Conservation (phyloP, 2,888 invertebrate genomes). For the Thelaira solivaga region DNA sequence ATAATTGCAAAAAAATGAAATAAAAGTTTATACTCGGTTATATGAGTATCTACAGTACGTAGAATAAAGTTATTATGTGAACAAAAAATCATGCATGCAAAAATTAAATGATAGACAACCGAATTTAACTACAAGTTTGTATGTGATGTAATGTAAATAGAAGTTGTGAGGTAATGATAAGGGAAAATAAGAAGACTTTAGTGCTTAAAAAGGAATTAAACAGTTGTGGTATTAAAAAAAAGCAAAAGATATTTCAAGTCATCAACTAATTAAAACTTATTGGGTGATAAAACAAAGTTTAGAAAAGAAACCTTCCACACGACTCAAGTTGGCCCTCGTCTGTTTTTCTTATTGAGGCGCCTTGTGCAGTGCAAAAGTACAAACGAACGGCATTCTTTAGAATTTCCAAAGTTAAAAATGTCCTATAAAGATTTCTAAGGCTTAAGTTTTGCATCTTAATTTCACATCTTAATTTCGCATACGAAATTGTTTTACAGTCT, state of each 20-base stretch:
- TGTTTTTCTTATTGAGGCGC: too few species aligned
- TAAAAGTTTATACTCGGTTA: conserved; percentile 1
- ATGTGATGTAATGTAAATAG: not conserved
- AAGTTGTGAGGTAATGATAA: not conserved
- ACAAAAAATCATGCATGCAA: conserved; percentile 47
- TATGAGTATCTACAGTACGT: too few species aligned
- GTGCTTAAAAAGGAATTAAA: too few species aligned
- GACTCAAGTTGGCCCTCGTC: too few species aligned
- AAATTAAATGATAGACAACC: conserved; percentile 51
- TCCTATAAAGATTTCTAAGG: too few species aligned
- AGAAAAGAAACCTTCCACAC: too few species aligned
- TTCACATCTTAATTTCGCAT: too few species aligned
- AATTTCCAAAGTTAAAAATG: too few species aligned
- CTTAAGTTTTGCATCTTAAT: not conserved
- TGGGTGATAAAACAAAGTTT: too few species aligned
- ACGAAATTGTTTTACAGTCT: not conserved
- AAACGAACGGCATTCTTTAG: too few species aligned
- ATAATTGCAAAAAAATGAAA: conserved; percentile 7
- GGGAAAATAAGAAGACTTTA: conserved; percentile 15
- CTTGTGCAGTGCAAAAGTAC: too few species aligned
- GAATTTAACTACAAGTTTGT: conserved; percentile 16
- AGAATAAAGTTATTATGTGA: conserved; percentile 38
- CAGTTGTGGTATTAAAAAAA: not conserved
- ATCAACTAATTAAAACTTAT: too few species aligned
- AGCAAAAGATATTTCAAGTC: not conserved